These are phyloP conservation scores for Papilio elwesi DNA, from an alignment of 2,888 invertebrate species.

Conservation along the genomic window DNA sequence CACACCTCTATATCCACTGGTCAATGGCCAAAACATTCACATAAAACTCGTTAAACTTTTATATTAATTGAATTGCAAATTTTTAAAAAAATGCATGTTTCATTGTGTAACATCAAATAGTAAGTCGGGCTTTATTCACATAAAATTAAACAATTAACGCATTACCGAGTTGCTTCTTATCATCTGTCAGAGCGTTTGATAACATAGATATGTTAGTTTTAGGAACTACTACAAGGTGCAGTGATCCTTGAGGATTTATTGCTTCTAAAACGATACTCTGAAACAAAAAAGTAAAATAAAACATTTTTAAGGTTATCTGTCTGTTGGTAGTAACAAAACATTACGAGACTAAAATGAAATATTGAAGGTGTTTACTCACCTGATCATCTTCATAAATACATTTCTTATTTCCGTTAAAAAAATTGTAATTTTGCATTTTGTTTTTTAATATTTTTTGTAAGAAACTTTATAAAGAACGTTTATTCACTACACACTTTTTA, in stretches of 20 bases:
- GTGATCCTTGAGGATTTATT: conserved; percentile 93
- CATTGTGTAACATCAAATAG: too few species aligned
- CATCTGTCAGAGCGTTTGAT: conserved; percentile 87
- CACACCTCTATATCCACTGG: too few species aligned
- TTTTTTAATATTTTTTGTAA: not conserved
- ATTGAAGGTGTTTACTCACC: conserved; percentile 21
- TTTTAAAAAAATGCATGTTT: too few species aligned
- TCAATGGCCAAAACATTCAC: too few species aligned
- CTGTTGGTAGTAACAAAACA: not conserved
- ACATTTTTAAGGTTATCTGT: conserved; percentile 3
- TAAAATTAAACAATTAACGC: conserved; percentile 26
- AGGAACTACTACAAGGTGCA: conserved; percentile 96
- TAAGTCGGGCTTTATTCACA: not conserved
- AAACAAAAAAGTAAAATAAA: conserved; percentile 50
- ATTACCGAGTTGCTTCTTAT: conserved; percentile 85
- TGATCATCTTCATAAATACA: conserved; percentile 43
- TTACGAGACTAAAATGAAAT: not conserved
- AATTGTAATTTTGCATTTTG: conserved; percentile 20
- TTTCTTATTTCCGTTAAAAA: conserved; percentile 28
- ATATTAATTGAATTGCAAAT: too few species aligned
- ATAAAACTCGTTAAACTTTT: too few species aligned
- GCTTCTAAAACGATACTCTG: conserved; percentile 96
- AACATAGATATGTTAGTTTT: conserved; percentile 91
- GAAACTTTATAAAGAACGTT: not conserved
- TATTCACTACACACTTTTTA: not conserved